phyloP scores from a whole-genome alignment of 2,797 vertebrate genomes.

The Garrulus glandarius region DNA sequence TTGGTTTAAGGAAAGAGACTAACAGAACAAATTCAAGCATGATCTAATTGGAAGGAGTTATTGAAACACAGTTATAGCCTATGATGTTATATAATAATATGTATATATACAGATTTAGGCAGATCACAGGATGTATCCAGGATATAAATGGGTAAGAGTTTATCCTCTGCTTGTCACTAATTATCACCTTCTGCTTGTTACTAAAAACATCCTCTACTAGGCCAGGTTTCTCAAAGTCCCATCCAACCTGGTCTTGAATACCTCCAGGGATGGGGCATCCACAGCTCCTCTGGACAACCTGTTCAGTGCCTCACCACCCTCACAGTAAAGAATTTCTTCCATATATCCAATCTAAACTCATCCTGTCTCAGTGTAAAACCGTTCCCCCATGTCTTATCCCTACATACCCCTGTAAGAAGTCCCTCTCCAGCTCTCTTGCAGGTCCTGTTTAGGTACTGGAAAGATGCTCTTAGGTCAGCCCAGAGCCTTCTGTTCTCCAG shows the following conservation, averaged over 20 bases:
- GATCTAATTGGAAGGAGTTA: not conserved
- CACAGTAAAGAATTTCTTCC: not conserved
- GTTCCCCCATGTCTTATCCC: not conserved
- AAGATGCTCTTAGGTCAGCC: accelerated
- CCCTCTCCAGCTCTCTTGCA: not conserved
- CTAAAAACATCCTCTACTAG: not conserved
- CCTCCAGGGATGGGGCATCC: too few relatives aligned
- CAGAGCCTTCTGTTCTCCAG: not conserved
- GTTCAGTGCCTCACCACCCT: not conserved
- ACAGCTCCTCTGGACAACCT: not conserved
- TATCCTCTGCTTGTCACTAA: not conserved
- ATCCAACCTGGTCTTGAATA: not conserved
- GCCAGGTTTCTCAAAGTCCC: not conserved
- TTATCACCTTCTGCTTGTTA: not conserved
- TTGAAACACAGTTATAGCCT: not conserved
- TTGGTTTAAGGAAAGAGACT: not conserved
- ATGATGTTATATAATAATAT: not conserved
- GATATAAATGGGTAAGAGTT: not conserved
- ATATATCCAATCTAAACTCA: not conserved
- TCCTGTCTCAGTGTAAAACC: not conserved
- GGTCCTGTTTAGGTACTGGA: not conserved
- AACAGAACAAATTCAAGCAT: not conserved
- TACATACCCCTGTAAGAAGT: too few relatives aligned
- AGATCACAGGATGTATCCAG: not conserved
- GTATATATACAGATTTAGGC: not conserved